Percentiles rank a stretch among this genome's conserved stretches.
phyloP scores from a whole-genome alignment of 2,888 invertebrate genomes.

The Aspidiotus destructor region DNA sequence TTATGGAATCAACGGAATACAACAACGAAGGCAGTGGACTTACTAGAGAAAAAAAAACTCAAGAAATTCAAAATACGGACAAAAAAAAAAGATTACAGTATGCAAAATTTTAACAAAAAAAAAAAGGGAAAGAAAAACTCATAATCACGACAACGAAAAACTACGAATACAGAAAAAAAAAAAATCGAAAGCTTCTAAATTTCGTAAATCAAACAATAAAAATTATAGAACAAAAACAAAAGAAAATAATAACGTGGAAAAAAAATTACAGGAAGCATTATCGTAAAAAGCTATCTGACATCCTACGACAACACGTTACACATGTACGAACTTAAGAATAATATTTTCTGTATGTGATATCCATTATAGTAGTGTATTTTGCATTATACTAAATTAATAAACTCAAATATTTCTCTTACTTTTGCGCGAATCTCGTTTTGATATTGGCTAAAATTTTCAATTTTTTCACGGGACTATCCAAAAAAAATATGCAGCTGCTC shows the following conservation, averaged over 20 bases:
- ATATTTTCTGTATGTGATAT: neutral
- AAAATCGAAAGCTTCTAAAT: constrained; percentile 7
- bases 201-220: constrained; percentile 15
- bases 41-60: constrained; percentile 2
- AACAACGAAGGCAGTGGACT: constrained; percentile 32
- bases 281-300: constrained; percentile 20
- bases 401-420: too few species aligned
- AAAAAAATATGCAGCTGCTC: too few species aligned
- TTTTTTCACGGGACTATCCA: too few species aligned
- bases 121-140: neutral
- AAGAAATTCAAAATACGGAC: neutral
- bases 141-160: neutral
- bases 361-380: too few species aligned
- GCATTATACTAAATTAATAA: too few species aligned
- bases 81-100: constrained; percentile 12
- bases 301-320: constrained; percentile 11
- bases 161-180: constrained; percentile 14
- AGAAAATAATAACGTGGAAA: constrained; percentile 18
- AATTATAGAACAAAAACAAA: neutral
- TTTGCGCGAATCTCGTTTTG: too few species aligned
- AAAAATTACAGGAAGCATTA: constrained; percentile 13
- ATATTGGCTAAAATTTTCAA: too few species aligned
- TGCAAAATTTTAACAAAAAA: constrained; percentile 25
- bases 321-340: neutral
- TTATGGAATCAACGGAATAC: constrained; percentile 17